These are phyloP conservation scores for Hyperoplus lanceolatus DNA, from an alignment of 2,797 vertebrate species.

Conservation along the genomic window DNA sequence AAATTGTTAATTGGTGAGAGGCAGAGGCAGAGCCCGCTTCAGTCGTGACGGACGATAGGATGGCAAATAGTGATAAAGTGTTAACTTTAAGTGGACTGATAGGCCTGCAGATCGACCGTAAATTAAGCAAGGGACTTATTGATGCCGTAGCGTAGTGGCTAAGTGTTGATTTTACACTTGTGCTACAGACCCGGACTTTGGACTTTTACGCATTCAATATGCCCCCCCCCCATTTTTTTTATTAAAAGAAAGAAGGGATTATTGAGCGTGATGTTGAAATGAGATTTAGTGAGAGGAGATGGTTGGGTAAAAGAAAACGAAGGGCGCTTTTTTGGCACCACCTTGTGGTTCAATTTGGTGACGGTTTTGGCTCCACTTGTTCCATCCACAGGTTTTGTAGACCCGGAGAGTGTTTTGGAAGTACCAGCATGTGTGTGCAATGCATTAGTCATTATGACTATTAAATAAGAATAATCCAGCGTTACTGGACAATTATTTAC, in stretches of 20 bases:
- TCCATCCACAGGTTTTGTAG: constrained; percentile 46
- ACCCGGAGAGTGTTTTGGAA: neutral
- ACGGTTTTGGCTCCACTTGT: constrained; percentile 25
- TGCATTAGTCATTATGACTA: neutral
- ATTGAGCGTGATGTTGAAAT: neutral
- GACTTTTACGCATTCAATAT: neutral
- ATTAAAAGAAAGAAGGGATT: neutral
- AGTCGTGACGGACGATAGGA: constrained; percentile 51
- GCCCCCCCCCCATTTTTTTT: neutral
- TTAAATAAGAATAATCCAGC: constrained; percentile 1
- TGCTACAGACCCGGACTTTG: neutral
- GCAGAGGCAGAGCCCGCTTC: constrained; percentile 39
- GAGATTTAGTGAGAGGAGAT: constrained; percentile 17
- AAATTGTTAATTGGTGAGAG: constrained; percentile 25
- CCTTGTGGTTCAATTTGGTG: constrained; percentile 64
- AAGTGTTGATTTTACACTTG: constrained; percentile 14
- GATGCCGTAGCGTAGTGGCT: neutral
- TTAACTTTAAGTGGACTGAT: constrained; percentile 46
- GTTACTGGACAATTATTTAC: neutral
- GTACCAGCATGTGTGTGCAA: neutral
- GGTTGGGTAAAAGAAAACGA: neutral
- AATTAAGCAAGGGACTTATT: constrained; percentile 30
- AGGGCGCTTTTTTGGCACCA: constrained; percentile 63
- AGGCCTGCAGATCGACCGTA: constrained; percentile 31
- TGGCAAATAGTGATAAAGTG: constrained; percentile 26